These are phyloP conservation scores for Arnoldichthys spilopterus DNA, from an alignment of 2,797 vertebrate species.

Conservation along the genomic window DNA sequence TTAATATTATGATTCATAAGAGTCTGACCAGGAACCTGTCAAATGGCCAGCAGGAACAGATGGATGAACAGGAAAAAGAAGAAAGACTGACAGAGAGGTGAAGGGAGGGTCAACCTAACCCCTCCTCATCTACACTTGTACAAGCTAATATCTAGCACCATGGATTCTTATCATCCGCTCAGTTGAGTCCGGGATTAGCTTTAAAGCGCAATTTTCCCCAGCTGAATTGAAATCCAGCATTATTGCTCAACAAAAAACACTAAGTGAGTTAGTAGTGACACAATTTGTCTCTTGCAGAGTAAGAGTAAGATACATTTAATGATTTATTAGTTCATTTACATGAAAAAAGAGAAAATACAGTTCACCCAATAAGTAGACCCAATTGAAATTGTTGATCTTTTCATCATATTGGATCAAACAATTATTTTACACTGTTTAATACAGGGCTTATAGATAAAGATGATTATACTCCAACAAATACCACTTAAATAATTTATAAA, in stretches of 20 bases:
- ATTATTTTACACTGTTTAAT: no score
- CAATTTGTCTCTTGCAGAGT: constrained; percentile 1
- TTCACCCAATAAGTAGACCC: no score
- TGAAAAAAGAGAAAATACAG: constrained; percentile 12
- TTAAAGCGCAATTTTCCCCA: constrained; percentile 23
- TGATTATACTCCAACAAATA: no score
- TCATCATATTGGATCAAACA: no score
- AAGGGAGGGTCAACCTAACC: constrained; percentile 34
- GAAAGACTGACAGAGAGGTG: constrained; percentile 20
- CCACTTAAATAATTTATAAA: no score
- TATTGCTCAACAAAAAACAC: constrained; percentile 3
- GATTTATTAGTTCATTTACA: constrained; percentile 3
- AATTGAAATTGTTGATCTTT: no score
- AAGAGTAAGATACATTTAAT: background rate
- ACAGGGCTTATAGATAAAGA: no score
- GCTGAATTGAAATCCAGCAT: constrained; percentile 33
- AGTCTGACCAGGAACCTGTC: constrained; percentile 18
- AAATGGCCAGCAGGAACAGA: constrained; percentile 51
- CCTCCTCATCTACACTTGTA: constrained; percentile 43
- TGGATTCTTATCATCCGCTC: constrained; percentile 45
- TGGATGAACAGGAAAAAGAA: constrained; percentile 55
- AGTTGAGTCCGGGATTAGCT: constrained; percentile 35
- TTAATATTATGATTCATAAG: constrained; percentile 30
- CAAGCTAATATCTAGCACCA: constrained; percentile 45
- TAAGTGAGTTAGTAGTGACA: constrained; percentile 1